Percentiles rank a stretch among this genome's conserved stretches.
Conservation (phyloP, 2,113 vertebrate species). For the Syrmaticus mikado region DNA sequence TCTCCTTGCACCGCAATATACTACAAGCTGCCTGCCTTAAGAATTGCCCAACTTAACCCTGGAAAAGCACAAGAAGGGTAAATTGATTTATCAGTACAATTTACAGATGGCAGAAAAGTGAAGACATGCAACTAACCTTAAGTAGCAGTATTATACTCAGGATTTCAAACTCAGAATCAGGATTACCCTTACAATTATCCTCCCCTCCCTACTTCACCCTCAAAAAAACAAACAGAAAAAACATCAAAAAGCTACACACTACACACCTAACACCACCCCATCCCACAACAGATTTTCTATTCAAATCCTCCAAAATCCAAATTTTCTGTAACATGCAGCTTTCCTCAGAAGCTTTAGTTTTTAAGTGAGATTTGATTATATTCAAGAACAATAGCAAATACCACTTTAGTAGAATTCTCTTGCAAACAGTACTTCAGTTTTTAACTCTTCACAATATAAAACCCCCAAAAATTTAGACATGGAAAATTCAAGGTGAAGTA, state of each 20-base stretch:
- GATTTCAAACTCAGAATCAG: background rate
- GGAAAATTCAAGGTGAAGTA: background rate
- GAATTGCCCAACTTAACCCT: background rate
- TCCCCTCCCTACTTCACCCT: background rate
- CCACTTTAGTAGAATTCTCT: background rate
- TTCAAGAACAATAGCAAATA: background rate
- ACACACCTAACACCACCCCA: background rate
- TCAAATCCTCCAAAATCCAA: background rate
- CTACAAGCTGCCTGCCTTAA: background rate
- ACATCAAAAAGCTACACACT: background rate
- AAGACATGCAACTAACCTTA: background rate
- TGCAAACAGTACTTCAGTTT: background rate
- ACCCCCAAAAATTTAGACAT: background rate
- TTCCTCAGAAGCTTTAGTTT: background rate
- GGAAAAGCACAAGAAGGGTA: background rate
- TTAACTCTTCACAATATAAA: background rate
- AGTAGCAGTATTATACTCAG: background rate
- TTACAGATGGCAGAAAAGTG: background rate
- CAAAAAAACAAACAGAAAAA: background rate
- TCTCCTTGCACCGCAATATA: background rate
- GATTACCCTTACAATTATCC: background rate
- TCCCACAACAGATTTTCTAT: background rate
- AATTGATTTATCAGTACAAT: background rate
- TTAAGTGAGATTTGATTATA: background rate
- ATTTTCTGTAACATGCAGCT: background rate